Evolutionary conservation across 1,140 invertebrate species (phyloP), one percentile per base, ranked within the genome.

Genomic region (Scaptomyza graminum): DNA sequence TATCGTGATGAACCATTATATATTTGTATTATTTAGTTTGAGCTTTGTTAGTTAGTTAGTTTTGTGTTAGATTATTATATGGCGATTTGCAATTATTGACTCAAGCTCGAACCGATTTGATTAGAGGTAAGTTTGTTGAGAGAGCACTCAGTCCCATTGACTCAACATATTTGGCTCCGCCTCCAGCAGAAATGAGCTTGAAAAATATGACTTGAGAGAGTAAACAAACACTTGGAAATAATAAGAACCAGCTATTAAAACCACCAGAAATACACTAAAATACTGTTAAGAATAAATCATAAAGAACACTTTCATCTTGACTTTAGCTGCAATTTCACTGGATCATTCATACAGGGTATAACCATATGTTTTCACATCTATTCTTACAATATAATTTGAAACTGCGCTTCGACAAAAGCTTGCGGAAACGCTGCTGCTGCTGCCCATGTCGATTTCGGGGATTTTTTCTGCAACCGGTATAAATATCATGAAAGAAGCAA

Each of bases 371-470:
- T 64, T 56, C n/a, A n/a, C 18, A 54, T 4, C 41, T 8, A 31
- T 47, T n/a, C 13, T 12, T 43, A 39, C 15, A 56, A 16, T 5
- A 8, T 13, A 50, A 37, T 7, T 5, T 13, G 34, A 11, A 15
- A 16, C 11, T 9, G 18, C 3, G 49, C 16, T 16, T n/a, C 16
- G 22, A 13, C 47, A 34, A 71, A 71, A 71, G 62, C 68, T 71
- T 41, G 28, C 15, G 9, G 16, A 7, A 11, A 50, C 31, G 15
- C 31, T 34, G 37, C 22, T 34, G 39, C 44, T 64, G 67, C 54
- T 65, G 46, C 61, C 37, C 52, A 51, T 13, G 25, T 71, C 13
- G 5, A 13, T 3, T 5, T n/a, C 62, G 68, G 68, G 68, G 68
- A 56, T 66, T 71, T 71, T 56, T 52, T 47, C 51, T 43, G 9